Evolutionary conservation across 2,113 vertebrate genomes (phyloP), one percentile per base, ranked within the genome.

Genomic region (Vombatus ursinus): DNA sequence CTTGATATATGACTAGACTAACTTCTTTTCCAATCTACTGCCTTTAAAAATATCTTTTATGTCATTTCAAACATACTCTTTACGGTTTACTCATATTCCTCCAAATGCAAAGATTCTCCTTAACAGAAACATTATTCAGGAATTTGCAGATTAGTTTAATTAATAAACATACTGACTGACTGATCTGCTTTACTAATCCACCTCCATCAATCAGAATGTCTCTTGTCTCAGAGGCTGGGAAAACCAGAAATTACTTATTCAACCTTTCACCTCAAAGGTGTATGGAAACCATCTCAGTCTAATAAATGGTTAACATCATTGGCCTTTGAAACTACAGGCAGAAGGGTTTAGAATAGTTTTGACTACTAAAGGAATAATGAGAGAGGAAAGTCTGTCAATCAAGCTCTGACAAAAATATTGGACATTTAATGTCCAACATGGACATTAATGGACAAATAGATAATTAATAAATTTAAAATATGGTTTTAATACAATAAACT

Each of bases 301-400:
- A 89, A 77, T 28, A 95, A 52, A 77, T 53, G 3, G 2, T 49
- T 92, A 92, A 57, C 22, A 68, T 11, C 25, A 57, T n/a, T 7
- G 93, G 57, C 28, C 61, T 96, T 90, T 52, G 28, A 92, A 94
- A 92, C 48, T 52, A 94, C 68, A 68, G n/a, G 31, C 26, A 92
- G 47, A 23, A 25, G 23, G 3, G 52, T 53, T 2, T 61, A 77
- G 94, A 52, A 11, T 12, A n/a, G n/a, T 90, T 53, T 50, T 84
- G 49, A 25, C 3, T 28, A 1, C 5, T 77, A 77, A n/a, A n/a
- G 14, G 31, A n/a, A 77, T 77, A 77, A n/a, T 19, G 31, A 77
- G 31, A 57, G 23, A n/a, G 37, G 61, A n/a, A 19, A 3, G 0
- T n/a, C 3, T 77, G 37, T n/a, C 61, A 77, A 77, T 77, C 61